Base-by-base conservation (phyloP, 2,113 vertebrate species). In the Tamias sibiricus region DNA sequence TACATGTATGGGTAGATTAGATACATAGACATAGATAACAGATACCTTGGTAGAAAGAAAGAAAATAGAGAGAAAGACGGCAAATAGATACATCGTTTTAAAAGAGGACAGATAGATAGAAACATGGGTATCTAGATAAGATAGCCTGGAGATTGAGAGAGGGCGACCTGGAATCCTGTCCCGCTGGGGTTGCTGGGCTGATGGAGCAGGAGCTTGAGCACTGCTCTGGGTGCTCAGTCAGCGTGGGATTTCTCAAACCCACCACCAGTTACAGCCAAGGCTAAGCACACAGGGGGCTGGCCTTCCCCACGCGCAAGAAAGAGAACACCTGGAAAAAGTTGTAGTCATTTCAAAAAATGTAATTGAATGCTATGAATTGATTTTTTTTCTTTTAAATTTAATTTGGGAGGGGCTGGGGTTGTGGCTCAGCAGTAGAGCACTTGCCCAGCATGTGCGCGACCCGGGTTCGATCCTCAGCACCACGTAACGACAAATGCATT, bases 181-280 rank as follows among this genome's bases (percentile, higher is more conserved):
- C 42, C 24, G 40, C 30, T 30, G 0, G 13, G 68, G n/a, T 26
- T 2, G 8, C 20, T 6, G 47, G 8, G 1, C 66, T 40, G 47
- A 7, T 3, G 3, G 9, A 2, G 20, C 0, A 52, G 11, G 64
- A 22, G 28, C 26, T 2, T 10, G 26, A 62, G 24, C 14, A 22
- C 59, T 28, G 32, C 17, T 16, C 44, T 28, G 28, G 10, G 28
- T 8, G 52, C 44, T 1, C 8, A 12, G 22, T 35, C 30, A 17
- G 8, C 7, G 0, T 2, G 8, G 37, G 75, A 7, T 1, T 30
- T 54, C n/a, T 12, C 83, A 59, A 59, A 8, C 3, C 1, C 37
- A 11, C 14, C 2, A 19, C 7, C 1, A 14, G 19, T 30, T 1
- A 0, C 47, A 2, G 10, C 1, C 2, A 37, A 24, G 40, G 22